phyloP scores from a whole-genome alignment of 30 jellyfish, hydroid and myxozoan species.

The Rhopilema esculentum region DNA sequence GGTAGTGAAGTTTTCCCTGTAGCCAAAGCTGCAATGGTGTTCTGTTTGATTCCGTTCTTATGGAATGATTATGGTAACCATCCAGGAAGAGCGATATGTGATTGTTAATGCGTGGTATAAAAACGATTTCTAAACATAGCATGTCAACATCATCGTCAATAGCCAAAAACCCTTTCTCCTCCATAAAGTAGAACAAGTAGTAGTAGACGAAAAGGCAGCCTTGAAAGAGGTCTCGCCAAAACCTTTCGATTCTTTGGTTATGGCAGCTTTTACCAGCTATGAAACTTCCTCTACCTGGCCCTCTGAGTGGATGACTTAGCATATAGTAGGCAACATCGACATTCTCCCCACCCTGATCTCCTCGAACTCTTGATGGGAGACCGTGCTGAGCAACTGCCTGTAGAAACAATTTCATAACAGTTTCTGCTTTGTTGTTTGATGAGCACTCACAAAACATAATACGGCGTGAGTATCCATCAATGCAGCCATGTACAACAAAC shows the following conservation, averaged over 20 bases:
- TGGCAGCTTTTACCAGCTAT: conserved; percentile 43
- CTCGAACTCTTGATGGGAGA: conserved; percentile 44
- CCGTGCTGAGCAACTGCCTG: conserved; percentile 44
- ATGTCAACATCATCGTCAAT: conserved; percentile 12
- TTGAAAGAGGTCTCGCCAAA: conserved; percentile 34
- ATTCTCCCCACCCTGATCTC: conserved; percentile 46
- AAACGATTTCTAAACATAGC: conserved; percentile 23
- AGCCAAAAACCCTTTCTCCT: conserved; percentile 29
- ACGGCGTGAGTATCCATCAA: conserved; percentile 38
- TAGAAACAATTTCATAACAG: conserved; percentile 39
- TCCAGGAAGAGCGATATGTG: conserved; percentile 10
- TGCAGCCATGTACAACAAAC: conserved; percentile 44
- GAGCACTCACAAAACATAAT: conserved; percentile 32
- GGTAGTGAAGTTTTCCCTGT: conserved; percentile 12
- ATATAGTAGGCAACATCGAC: conserved; percentile 52
- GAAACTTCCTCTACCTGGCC: conserved; percentile 40
- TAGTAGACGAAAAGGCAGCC: conserved; percentile 6
- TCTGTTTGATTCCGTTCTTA: conserved; percentile 15
- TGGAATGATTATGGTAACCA: conserved; percentile 30
- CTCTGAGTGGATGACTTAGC: conserved; percentile 12
- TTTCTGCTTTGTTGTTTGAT: conserved; percentile 39
- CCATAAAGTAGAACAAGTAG: conserved; percentile 21
- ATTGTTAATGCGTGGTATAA: conserved; percentile 30
- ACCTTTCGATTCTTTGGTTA: conserved; percentile 55
- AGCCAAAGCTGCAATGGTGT: conserved; percentile 52